Evolutionary conservation across 2,113 vertebrate species (phyloP), one percentile per base, ranked within the genome.

Genomic region (Phylloscopus trochilus): DNA sequence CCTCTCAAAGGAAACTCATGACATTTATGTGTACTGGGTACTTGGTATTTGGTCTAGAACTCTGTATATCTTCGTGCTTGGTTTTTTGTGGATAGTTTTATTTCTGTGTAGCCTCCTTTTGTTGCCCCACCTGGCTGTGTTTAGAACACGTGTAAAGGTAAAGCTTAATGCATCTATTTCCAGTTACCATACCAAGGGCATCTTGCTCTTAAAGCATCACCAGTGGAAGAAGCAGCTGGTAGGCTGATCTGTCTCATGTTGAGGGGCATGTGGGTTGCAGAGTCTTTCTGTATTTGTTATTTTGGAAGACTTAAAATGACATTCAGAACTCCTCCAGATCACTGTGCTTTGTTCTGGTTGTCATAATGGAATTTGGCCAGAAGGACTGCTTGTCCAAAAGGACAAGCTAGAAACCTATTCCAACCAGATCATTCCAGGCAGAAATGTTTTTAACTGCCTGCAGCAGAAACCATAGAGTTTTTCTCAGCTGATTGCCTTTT

Each of bases 401-500:
- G 69, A 83, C 59, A 68, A 75, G 70, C 46, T 88, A 79, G 39
- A 82, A 85, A 59, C 27, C 21, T 88, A 21, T 68, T 93, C 21
- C 56, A 87, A 14, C 13, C 51, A 76, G 70, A 73, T 88, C 9
- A 15, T 59, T 77, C 46, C 41, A 58, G 86, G 74, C 70, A 92
- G 59, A 95, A 74, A 15, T n/a, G 0, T n/a, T 75, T 81, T 84
- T 62, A 95, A 78, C 75, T 96, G 87, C 90, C 87, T 86, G 62
- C 76, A 94, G 75, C 49, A 96, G 85, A 96, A 96, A 18, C 18
- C 33, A 27, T 13, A 41, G 47, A n/a, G 17, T 20, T 33, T 10
- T 74, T 64, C 90, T 33, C 62, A 66, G 80, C 93, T 98, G 44
- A 98, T 96, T 94, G 2, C 78, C 6, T 15, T 73, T 88, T 60